Evolutionary conservation across 2,888 invertebrate genomes (phyloP), one percentile per base, ranked within the genome.

Genomic region (Agrotis ipsilon): DNA sequence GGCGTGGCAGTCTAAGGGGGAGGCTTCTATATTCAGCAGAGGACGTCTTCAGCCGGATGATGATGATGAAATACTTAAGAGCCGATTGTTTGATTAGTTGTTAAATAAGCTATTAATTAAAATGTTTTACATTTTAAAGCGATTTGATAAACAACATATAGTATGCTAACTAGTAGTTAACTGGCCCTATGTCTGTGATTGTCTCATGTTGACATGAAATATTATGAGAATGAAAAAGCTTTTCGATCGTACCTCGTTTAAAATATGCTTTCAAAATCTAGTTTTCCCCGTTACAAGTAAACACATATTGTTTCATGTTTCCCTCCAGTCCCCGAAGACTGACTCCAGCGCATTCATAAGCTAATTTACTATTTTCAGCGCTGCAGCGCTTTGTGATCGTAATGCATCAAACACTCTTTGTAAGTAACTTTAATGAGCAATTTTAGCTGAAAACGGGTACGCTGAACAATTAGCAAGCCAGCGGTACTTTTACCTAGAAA

Each of bases 371-470:
- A 59, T 72, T 70, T 75, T 55, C 52, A 62, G 64, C 59, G 51
- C 71, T 62, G 49, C 59, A 73, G 49, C 19, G 60, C 74, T 78
- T 74, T 74, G 71, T 67, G 51, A 68, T 68, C 43, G 14, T 64
- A 75, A 70, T 59, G 58, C 52, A 75, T 75, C 63, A 72, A 72
- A 70, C 58, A 68, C 60, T 72, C 75, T 81, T 81, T 79, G 72
- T 79, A 24, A 48, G 68, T 79, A n/a, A 51, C 24, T 48, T 58
- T 72, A 75, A 70, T 79, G 72, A 75, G 70, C 63, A 65, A 72
- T 64, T 75, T 75, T 62, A 72, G 57, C 69, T 51, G 66, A 54
- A 75, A 78, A 78, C 65, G 27, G 57, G 4, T 46, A 67, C 49
- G 46, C 55, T 72, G 49, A 75, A 72, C 58, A 72, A 79, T 79